Conservation (phyloP, 2,113 vertebrate genomes). For the Eonycteris spelaea region DNA sequence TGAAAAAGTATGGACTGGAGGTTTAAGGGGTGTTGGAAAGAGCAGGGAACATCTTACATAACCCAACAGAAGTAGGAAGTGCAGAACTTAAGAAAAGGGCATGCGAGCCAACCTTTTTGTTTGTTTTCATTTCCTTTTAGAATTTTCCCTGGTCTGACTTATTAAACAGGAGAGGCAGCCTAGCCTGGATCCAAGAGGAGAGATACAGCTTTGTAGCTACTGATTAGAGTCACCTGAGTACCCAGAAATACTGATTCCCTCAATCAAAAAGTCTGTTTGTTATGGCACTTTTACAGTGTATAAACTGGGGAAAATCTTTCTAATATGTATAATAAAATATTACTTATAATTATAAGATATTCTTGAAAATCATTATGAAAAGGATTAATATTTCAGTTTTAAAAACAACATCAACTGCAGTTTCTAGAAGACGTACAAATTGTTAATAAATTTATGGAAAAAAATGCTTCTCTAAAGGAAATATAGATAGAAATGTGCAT, state of each 20-base stretch:
- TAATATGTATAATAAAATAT: background rate
- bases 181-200: background rate
- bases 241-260: background rate
- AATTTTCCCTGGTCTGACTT: background rate
- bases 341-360: background rate
- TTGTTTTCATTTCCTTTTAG: background rate
- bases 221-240: background rate
- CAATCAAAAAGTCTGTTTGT: background rate
- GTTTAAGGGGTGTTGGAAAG: background rate
- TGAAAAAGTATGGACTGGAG: background rate
- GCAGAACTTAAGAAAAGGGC: background rate
- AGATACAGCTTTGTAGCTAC: background rate
- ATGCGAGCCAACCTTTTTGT: background rate
- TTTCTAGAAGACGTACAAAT: background rate
- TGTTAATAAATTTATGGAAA: background rate
- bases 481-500: background rate
- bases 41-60: background rate
- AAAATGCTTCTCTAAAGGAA: background rate
- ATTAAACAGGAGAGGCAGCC: background rate
- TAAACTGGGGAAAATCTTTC: background rate
- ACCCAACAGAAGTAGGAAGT: background rate
- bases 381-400: background rate
- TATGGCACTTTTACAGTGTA: background rate
- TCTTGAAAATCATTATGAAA: background rate
- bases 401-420: background rate